phyloP scores from a whole-genome alignment of 2,888 invertebrate genomes.

The Nephrocerus scutellatus region DNA sequence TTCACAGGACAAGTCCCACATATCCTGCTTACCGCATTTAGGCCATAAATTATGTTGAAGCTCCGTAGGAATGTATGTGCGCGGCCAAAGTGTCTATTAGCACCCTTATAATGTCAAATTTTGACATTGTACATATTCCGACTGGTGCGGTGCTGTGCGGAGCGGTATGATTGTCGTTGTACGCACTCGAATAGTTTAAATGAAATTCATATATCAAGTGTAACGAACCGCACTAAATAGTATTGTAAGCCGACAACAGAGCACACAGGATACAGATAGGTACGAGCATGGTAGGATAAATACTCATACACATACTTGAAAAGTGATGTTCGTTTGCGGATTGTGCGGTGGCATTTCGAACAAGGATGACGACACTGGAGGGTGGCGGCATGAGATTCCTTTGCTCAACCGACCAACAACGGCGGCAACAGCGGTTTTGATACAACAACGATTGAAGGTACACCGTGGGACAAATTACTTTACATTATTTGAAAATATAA shows the following conservation, averaged over 20 bases:
- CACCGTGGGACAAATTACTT: too few relatives aligned
- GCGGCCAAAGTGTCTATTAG: slow-evolving; percentile 39
- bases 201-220: slow-evolving; percentile 11
- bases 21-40: slow-evolving; percentile 6
- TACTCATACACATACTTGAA: background rate
- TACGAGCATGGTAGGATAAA: background rate
- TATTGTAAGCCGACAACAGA: background rate
- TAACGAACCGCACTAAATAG: slow-evolving; percentile 7
- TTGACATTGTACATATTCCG: slow-evolving; percentile 27
- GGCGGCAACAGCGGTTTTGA: too few relatives aligned
- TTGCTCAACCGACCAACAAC: too few relatives aligned
- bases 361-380: too few relatives aligned
- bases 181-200: slow-evolving; percentile 5
- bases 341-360: too few relatives aligned
- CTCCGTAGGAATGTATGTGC: slow-evolving; percentile 16
- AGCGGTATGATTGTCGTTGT: background rate
- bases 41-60: slow-evolving; percentile 38
- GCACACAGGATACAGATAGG: background rate
- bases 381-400: too few relatives aligned
- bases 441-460: too few relatives aligned
- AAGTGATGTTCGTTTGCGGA: too few relatives aligned
- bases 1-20: too few relatives aligned
- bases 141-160: background rate
- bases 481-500: too few relatives aligned
- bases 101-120: slow-evolving; percentile 41